Conservation (phyloP, 2,888 invertebrate species). For the Dyspetes luteomarginatus region DNA sequence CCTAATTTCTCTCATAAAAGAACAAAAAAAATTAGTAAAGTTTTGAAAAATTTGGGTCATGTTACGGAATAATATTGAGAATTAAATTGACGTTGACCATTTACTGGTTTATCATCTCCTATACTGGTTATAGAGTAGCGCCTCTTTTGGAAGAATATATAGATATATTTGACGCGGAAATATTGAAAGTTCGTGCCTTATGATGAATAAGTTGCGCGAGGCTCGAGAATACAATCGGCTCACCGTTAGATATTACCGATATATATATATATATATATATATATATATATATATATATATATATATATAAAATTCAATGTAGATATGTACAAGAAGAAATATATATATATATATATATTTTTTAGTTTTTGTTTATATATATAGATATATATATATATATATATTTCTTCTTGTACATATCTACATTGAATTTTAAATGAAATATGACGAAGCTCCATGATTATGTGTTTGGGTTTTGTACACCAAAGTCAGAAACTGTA, state of each 20-base stretch:
- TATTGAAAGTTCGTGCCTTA: constrained; percentile 36
- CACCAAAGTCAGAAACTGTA: neutral
- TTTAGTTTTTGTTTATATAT: no score
- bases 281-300: constrained; percentile 5
- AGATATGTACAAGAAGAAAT: no score
- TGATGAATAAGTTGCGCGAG: constrained; percentile 24
- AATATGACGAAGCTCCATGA: neutral
- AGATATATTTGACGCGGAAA: constrained; percentile 35
- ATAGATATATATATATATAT: constrained; percentile 5
- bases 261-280: constrained; percentile 1
- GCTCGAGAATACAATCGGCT: constrained; percentile 37
- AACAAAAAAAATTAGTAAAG: no score
- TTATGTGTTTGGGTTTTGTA: neutral
- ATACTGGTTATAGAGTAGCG: neutral
- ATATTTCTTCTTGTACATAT: neutral
- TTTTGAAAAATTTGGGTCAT: no score
- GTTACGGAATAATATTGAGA: no score
- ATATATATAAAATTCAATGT: neutral
- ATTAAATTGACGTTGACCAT: no score
- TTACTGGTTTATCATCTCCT: no score
- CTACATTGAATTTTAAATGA: neutral
- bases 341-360: no score
- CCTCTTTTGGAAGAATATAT: neutral
- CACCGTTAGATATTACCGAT: constrained; percentile 46
- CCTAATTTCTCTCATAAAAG: no score